phyloP scores from a whole-genome alignment of 1,140 invertebrate species.

The Acromyrmex echinatior region DNA sequence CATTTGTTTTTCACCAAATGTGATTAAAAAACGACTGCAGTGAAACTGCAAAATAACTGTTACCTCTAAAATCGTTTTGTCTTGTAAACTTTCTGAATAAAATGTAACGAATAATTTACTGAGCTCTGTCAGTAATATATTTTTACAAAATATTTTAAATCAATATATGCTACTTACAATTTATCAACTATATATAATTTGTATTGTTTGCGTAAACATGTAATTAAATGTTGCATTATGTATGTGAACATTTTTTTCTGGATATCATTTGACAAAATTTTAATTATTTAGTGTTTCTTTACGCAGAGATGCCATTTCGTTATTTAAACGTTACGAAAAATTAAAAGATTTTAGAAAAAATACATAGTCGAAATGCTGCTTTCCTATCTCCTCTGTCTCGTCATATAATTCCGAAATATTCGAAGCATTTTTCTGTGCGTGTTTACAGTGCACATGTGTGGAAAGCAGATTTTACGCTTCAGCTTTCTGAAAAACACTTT shows the following conservation, averaged over 20 bases:
- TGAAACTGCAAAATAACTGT: neutral
- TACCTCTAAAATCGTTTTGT: neutral
- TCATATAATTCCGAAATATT: slow-evolving; percentile 15
- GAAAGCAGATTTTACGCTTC: slow-evolving; percentile 51
- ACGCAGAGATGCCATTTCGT: neutral
- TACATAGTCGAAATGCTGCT: neutral
- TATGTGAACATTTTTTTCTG: too few relatives aligned
- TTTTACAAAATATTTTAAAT: neutral
- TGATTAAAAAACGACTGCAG: neutral
- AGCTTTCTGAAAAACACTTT: slow-evolving; percentile 51
- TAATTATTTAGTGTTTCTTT: neutral
- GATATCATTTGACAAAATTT: neutral
- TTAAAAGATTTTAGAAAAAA: neutral
- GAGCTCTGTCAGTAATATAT: neutral
- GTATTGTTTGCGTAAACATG: too few relatives aligned
- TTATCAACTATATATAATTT: neutral
- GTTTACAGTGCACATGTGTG: slow-evolving; percentile 66
- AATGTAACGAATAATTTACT: neutral
- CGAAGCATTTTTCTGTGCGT: slow-evolving; percentile 48
- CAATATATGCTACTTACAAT: neutral
- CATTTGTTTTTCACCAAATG: neutral
- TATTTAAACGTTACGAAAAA: neutral
- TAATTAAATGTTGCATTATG: too few relatives aligned
- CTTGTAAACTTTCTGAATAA: neutral
- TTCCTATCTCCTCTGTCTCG: neutral